Base-by-base conservation (phyloP, 2,888 invertebrate species). In the Copidosoma aretas region DNA sequence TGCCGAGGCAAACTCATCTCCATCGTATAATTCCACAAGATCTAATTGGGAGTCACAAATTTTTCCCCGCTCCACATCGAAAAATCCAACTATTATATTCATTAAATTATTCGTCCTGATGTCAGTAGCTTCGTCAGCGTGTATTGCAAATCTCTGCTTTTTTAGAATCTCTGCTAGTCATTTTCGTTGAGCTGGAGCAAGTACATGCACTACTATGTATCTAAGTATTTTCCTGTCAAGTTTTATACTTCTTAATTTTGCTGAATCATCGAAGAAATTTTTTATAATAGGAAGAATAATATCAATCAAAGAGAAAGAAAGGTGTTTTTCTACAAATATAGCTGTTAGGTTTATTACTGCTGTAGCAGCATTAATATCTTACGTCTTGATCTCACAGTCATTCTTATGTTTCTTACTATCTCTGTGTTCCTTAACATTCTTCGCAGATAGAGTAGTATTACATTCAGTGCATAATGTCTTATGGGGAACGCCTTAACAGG, bases 11-110 rank as follows among this genome's bases (percentile, higher is more conserved):
- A 2, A 10, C 17, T 22, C 10, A 8, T n/a, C 39, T 0, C 17
- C 24, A 32, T 46, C 56, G 1, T 21, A n/a, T 1, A 24, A 25
- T 57, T 43, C 15, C 1, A 56, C 22, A 1, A 64, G 19, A 25
- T 56, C 56, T 22, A 22, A 46, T 5, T 43, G 17, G 12, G 52
- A 43, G 10, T 54, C 56, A 15, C 24, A 24, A 17, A 57, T 56
- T 39, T 56, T 56, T 43, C 32, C n/a, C 17, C 43, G 22, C 17
- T 46, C 43, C 1, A 43, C 17, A 17, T 54, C 46, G 12, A 56
- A 43, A 56, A 22, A 64, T 17, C 63, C 22, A 22, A 56, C 46
- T 8, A 64, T 19, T 15, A 64, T 56, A 46, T 43, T 46, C 56
- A 56, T 43, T 0, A n/a, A 46, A 25, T 64, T 24, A 12, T 56